Evolutionary conservation across 2,888 invertebrate species (phyloP), one percentile per base, ranked within the genome.

Genomic region (Drosophila percnosoma): DNA sequence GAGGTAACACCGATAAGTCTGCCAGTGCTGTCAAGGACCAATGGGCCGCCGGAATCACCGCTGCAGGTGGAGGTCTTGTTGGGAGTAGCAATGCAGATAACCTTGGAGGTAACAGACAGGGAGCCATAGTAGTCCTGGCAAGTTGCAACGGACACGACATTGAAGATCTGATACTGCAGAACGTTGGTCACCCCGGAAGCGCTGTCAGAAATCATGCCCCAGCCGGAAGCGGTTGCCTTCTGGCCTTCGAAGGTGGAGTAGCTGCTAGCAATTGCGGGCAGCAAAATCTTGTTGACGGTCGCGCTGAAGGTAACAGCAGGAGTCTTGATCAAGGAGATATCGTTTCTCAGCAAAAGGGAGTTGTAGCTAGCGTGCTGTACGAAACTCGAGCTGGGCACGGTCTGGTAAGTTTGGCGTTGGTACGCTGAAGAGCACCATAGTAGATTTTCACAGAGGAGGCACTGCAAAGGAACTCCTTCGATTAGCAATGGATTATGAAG

Each of bases 151-250:
- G 86, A 68, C 4, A 93, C 87, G 40, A 94, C 83, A 0, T 89
- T 75, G 36, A 92, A 78, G 11, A 51, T 31, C 0, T 90, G 90
- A 60, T 85, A 91, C 67, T 93, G 90, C 45, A 94, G 87, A 3
- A 87, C 90, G 18, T 69, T 75, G 58, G 86, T 58, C 27, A 88
- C 87, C 54, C 54, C 1, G 7, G 45, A 64, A n/a, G 73, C 77
- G 5, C 59, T 24, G 36, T 92, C 92, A 4, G 86, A 87, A 59
- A 34, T 78, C 68, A 86, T 91, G 57, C 94, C 94, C 94, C 94
- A 94, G 33, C 94, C 94, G 65, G 93, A 93, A 40, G 93, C 93
- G 24, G 90, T 77, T 11, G 91, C 93, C 2, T 42, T 40, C 7
- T 83, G 66, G 15, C 91, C 91, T 21, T 83, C 82, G 61, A 92